These are phyloP conservation scores for Engraulis encrasicolus DNA, from an alignment of 2,113 vertebrate species.

Conservation along the genomic window DNA sequence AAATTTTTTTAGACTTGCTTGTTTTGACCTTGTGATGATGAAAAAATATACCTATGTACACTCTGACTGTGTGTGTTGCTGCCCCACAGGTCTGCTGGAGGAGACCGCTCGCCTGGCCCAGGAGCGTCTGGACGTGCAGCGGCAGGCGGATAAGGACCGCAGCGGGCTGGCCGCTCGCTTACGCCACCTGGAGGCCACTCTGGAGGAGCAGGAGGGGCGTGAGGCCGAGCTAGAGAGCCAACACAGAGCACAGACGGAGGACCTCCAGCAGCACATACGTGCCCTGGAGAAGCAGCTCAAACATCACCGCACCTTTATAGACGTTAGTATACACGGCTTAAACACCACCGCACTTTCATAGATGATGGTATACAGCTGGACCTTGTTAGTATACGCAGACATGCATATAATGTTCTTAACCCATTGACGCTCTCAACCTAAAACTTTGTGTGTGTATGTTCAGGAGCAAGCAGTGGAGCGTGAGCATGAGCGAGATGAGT, in stretches of 20 bases:
- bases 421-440: too few relatives aligned
- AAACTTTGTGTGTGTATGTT: background rate
- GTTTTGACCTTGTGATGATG: too few relatives aligned
- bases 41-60: too few relatives aligned
- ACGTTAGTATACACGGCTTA: too few relatives aligned
- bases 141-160: conserved; percentile 89
- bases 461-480: conserved; percentile 93
- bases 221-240: conserved; percentile 75
- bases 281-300: conserved; percentile 93
- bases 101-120: conserved; percentile 82
- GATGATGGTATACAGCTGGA: conserved; percentile 81
- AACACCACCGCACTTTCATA: conserved; percentile 75
- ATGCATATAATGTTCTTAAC: too few relatives aligned
- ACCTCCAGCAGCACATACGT: conserved; percentile 84
- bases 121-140: conserved; percentile 85
- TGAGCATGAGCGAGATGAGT: conserved; percentile 94
- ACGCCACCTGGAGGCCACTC: conserved; percentile 81
- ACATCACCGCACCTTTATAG: conserved; percentile 61
- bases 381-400: too few relatives aligned
- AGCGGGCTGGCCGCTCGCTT: conserved; percentile 79
- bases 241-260: conserved; percentile 76
- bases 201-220: conserved; percentile 86
- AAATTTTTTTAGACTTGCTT: too few relatives aligned
- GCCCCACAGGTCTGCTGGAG: conserved; percentile 77
- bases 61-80: background rate